Conservation (phyloP, 2,888 invertebrate species). For the Chaetogeoica ovagalla region DNA sequence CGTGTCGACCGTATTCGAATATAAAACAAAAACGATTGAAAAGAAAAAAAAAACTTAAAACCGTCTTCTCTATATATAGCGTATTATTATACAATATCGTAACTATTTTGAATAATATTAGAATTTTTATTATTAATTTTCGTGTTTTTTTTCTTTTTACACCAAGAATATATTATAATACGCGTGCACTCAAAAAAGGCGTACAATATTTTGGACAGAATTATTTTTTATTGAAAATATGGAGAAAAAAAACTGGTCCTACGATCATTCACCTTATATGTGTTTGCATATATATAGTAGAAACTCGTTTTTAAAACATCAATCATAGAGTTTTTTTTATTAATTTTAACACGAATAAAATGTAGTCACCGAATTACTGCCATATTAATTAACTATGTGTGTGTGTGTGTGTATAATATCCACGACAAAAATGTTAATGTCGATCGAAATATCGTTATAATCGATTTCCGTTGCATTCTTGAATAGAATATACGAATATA, state of each 20-base stretch:
- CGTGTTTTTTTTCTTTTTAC: too few species aligned
- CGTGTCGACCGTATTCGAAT: not conserved
- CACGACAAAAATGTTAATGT: constrained; percentile 6
- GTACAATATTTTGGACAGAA: constrained; percentile 15
- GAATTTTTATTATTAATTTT: not conserved
- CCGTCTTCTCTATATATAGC: not conserved
- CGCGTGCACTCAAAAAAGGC: not conserved
- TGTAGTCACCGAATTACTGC: constrained; percentile 40
- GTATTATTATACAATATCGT: not conserved
- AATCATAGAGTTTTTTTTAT: constrained; percentile 12
- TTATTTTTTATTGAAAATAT: constrained; percentile 13
- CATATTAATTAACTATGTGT: constrained; percentile 22
- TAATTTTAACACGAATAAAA: constrained; percentile 20
- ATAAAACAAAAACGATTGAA: not conserved
- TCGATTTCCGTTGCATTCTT: not conserved
- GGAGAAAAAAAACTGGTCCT: constrained; percentile 19
- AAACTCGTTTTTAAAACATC: constrained; percentile 39
- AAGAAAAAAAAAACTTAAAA: not conserved
- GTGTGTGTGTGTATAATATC: not conserved
- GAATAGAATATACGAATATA: not conserved
- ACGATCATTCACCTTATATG: constrained; percentile 25
- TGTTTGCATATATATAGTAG: too few species aligned
- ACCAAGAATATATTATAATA: too few species aligned
- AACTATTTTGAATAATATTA: not conserved
- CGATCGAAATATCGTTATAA: constrained; percentile 29